Percentiles rank a stretch among this genome's conserved stretches.
phyloP scores from a whole-genome alignment of 2,888 invertebrate genomes.

The Netelia melanura region DNA sequence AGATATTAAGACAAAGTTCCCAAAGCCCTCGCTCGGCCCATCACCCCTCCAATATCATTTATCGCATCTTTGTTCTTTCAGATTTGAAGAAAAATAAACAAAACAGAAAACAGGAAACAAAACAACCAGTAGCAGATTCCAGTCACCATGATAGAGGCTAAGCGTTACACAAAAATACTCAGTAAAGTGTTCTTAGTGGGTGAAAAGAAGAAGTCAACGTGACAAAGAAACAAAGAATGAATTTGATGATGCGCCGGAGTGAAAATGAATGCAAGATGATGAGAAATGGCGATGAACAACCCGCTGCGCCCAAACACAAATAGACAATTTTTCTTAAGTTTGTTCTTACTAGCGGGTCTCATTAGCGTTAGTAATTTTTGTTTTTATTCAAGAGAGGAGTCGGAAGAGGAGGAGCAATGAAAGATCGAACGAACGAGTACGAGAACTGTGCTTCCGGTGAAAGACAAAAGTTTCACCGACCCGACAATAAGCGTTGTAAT shows the following conservation, averaged over 20 bases:
- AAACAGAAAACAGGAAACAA: background rate
- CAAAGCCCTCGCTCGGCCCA: slow-evolving; percentile 63
- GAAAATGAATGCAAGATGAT: slow-evolving; percentile 25
- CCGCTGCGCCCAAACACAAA: slow-evolving; percentile 34
- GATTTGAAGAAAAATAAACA: background rate
- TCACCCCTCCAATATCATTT: slow-evolving; percentile 49
- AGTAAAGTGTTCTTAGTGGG: slow-evolving; percentile 1
- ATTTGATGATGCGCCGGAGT: background rate
- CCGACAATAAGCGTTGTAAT: slow-evolving; percentile 24
- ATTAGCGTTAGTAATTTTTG: slow-evolving; percentile 50
- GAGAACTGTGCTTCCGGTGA: slow-evolving; percentile 56
- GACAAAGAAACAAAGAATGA: slow-evolving; percentile 37
- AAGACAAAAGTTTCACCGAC: slow-evolving; percentile 41
- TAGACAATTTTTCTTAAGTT: background rate
- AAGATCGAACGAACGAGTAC: slow-evolving; percentile 61
- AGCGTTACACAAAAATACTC: background rate
- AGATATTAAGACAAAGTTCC: slow-evolving; percentile 48
- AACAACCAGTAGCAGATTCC: slow-evolving; percentile 19
- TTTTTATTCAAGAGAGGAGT: slow-evolving; percentile 9
- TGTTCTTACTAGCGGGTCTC: slow-evolving; percentile 32
- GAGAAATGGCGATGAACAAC: slow-evolving; percentile 33
- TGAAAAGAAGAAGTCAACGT: slow-evolving; percentile 21
- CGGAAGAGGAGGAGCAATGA: slow-evolving; percentile 59
- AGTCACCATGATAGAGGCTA: slow-evolving; percentile 27
- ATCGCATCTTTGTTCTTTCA: background rate